These are phyloP conservation scores for Pentalonia nigronervosa DNA, from an alignment of 1,140 invertebrate species.

Conservation along the genomic window DNA sequence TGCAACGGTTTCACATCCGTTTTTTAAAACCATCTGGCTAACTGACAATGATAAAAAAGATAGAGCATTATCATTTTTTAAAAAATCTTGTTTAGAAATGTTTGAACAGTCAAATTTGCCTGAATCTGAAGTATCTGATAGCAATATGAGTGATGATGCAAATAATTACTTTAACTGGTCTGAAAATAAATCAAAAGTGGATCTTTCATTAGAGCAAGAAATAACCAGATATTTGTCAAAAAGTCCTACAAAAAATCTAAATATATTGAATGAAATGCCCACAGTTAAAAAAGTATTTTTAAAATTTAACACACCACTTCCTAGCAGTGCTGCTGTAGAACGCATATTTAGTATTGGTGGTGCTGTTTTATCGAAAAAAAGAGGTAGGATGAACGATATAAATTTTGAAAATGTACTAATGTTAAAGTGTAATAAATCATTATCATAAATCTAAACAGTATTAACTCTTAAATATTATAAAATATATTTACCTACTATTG, in stretches of 20 bases:
- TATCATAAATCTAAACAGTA: neutral
- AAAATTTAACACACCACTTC: constrained; percentile 25
- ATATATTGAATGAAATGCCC: constrained; percentile 6
- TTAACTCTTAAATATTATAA: neutral
- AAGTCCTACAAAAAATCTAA: constrained; percentile 30
- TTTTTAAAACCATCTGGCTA: constrained; percentile 25
- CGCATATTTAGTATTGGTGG: constrained; percentile 4
- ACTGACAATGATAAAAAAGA: constrained; percentile 11
- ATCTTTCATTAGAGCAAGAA: constrained; percentile 26
- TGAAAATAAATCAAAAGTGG: neutral
- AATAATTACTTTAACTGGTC: constrained; percentile 15
- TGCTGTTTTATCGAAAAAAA: neutral
- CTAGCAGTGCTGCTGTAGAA: neutral
- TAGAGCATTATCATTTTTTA: constrained; percentile 6
- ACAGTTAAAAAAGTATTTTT: constrained; percentile 21
- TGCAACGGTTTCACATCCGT: neutral
- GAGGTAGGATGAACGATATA: neutral
- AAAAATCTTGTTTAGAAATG: constrained; percentile 10
- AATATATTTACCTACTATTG: neutral
- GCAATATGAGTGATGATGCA: constrained; percentile 21
- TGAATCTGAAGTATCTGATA: constrained; percentile 16
- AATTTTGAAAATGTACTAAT: constrained; percentile 14
- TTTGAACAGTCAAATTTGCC: constrained; percentile 1
- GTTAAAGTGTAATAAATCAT: constrained; percentile 13
- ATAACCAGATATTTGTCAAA: neutral